Evolutionary conservation across 2,113 vertebrate species (phyloP).

Genomic region (Acrocephalus arundinaceus): DNA sequence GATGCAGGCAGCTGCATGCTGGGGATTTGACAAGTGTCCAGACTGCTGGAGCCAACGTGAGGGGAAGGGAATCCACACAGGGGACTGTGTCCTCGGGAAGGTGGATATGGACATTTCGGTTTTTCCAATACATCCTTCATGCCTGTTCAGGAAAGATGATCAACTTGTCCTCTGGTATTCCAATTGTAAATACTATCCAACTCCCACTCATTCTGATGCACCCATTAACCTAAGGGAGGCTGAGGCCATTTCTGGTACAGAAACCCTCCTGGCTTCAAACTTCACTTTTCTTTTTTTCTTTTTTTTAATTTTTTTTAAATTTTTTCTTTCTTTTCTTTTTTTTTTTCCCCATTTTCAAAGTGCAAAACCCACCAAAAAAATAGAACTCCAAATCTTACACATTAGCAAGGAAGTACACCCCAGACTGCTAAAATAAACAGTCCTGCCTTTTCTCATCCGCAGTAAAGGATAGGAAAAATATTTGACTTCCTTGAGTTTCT

Average conservation of each 20-base stretch:
- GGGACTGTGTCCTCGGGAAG: background rate
- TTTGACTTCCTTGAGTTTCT: background rate
- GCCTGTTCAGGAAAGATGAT: background rate
- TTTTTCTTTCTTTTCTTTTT: background rate
- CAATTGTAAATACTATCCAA: background rate
- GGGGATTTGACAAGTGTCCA: conserved; percentile 54
- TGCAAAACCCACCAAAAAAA: background rate
- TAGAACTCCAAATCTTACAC: background rate
- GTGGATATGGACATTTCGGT: background rate
- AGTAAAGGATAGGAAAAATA: background rate
- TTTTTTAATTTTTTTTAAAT: background rate
- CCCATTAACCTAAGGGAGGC: background rate
- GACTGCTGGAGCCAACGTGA: background rate
- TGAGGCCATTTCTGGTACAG: background rate
- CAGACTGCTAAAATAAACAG: background rate
- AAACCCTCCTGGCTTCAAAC: background rate
- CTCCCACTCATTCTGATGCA: background rate
- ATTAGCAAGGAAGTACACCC: background rate
- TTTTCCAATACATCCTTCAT: background rate
- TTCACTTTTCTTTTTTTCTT: background rate
- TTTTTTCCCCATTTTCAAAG: background rate
- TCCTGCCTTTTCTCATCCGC: background rate
- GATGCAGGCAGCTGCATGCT: conserved; percentile 39
- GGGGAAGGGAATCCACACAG: background rate
- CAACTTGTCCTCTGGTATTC: background rate